Evolutionary conservation across 2,888 invertebrate species (phyloP).

Genomic region (Ichneumoninae sp.): DNA sequence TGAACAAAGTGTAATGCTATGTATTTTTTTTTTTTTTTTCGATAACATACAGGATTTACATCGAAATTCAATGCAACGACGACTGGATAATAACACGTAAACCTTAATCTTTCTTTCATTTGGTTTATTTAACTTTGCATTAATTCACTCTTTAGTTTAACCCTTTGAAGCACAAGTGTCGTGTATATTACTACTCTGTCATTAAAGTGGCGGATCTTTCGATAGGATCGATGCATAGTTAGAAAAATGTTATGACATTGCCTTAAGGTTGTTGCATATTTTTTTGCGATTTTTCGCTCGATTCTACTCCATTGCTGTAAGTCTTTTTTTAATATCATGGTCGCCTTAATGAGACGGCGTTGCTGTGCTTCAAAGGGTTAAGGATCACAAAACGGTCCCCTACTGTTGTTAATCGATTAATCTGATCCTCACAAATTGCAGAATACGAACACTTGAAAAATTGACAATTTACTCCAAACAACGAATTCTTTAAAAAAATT

Average conservation of each 20-base stretch:
- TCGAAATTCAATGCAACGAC: constrained; percentile 79
- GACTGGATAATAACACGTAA: constrained; percentile 72
- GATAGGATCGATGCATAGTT: not conserved
- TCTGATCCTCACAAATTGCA: not conserved
- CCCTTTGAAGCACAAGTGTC: constrained; percentile 23
- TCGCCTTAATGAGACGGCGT: not conserved
- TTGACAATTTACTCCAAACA: constrained; percentile 15
- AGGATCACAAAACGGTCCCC: not conserved
- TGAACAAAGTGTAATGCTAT: constrained; percentile 64
- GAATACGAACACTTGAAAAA: constrained; percentile 1
- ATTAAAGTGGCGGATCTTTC: not conserved
- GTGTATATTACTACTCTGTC: constrained; percentile 28
- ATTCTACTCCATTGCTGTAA: not conserved
- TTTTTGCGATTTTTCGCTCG: not conserved
- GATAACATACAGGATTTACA: constrained; percentile 81
- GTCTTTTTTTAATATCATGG: not conserved
- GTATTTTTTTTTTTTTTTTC: constrained; percentile 69
- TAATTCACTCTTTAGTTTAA: constrained; percentile 50
- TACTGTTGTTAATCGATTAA: not conserved
- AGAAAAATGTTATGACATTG: not conserved
- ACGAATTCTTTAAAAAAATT: not conserved
- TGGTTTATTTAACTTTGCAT: constrained; percentile 21
- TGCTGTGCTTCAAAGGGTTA: constrained; percentile 2
- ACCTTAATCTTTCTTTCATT: constrained; percentile 40
- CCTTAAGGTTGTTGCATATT: not conserved